A percentile compares a stretch with the other conserved stretches of the same genome.
phyloP scores from a whole-genome alignment of 2,888 invertebrate species.

The Spatulosminthurus flaviceps region DNA sequence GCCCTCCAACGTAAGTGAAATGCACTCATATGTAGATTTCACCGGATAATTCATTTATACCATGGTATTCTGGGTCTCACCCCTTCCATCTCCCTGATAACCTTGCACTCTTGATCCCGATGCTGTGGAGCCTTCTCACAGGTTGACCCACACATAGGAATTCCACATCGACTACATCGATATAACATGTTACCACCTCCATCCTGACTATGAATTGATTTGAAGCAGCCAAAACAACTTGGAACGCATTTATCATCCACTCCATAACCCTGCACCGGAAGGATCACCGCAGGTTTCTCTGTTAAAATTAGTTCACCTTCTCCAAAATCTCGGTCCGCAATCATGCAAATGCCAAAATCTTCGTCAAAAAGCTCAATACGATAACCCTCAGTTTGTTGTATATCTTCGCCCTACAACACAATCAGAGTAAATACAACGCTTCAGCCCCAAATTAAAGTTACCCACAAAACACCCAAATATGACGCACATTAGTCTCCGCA shows the following conservation, averaged over 20 bases:
- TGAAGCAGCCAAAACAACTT: constrained; percentile 14
- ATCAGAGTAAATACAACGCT: no score
- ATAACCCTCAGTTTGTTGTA: background rate
- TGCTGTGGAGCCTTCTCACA: background rate
- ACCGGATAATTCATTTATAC: no score
- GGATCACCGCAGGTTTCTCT: background rate
- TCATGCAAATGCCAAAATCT: background rate
- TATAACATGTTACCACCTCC: background rate
- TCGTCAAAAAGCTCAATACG: background rate
- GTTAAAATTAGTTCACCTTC: background rate
- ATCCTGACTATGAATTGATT: background rate
- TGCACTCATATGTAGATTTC: no score
- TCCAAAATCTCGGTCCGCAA: background rate
- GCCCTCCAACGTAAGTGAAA: no score
- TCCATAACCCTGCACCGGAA: background rate
- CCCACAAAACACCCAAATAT: no score
- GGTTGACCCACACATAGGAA: background rate
- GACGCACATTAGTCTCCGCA: no score
- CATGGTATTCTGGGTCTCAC: no score
- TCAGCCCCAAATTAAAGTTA: no score
- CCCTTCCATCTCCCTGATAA: background rate
- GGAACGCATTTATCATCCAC: background rate
- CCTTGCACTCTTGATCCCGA: background rate
- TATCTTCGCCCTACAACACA: no score
- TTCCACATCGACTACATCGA: constrained; percentile 15